Conservation (phyloP, 2,797 vertebrate genomes). For the Pelochelys cantorii region DNA sequence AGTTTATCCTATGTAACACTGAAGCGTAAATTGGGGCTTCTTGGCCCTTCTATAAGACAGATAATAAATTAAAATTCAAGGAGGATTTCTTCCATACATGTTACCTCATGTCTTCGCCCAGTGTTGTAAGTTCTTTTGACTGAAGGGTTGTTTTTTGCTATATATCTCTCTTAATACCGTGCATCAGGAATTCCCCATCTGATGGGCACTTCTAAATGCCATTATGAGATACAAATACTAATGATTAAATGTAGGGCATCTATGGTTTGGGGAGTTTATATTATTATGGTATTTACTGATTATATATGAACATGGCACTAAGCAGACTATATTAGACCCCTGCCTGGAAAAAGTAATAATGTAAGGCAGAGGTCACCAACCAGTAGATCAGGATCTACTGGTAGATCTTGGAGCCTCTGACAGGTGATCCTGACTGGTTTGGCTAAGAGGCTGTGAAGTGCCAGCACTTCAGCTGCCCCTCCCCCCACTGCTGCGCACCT, state of each 20-base stretch:
- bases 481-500: no score
- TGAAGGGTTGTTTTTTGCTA: constrained; percentile 47
- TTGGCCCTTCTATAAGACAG: constrained; percentile 30
- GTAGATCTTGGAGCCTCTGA: no score
- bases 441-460: no score
- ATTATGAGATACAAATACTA: constrained; percentile 47
- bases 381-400: background rate
- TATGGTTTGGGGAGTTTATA: background rate
- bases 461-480: no score
- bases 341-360: accelerated
- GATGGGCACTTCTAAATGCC: constrained; percentile 51
- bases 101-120: constrained; percentile 17
- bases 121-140: constrained; percentile 1
- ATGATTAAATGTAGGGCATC: background rate
- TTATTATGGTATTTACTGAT: background rate
- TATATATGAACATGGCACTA: background rate
- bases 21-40: background rate
- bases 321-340: background rate
- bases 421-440: no score
- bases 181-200: constrained; percentile 49
- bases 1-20: background rate
- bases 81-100: constrained; percentile 38
- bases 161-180: constrained; percentile 36
- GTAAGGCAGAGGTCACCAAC: background rate
- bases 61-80: background rate